Percentiles rank a stretch among this genome's conserved stretches.
Evolutionary conservation across 2,888 invertebrate species (phyloP).

Genomic region (Ernsta delagoae): DNA sequence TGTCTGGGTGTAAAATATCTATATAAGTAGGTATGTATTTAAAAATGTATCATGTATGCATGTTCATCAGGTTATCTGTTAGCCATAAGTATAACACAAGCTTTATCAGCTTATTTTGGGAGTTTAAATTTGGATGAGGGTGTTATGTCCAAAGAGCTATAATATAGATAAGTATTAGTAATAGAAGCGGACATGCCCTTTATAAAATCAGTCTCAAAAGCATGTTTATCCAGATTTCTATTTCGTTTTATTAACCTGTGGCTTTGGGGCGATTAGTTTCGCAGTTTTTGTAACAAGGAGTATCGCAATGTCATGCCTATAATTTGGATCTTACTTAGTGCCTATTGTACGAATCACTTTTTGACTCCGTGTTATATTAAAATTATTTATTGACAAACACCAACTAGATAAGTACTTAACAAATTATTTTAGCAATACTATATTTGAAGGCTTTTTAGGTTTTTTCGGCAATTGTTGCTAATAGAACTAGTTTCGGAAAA

Average conservation of each 20-base stretch:
- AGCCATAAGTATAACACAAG: too few species aligned
- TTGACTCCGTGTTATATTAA: background rate
- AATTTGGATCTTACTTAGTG: background rate
- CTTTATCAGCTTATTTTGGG: too few species aligned
- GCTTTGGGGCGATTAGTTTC: conserved; percentile 2
- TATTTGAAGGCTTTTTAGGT: conserved; percentile 4
- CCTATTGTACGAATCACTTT: conserved; percentile 5
- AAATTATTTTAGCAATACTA: background rate
- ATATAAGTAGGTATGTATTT: too few species aligned
- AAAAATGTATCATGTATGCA: too few species aligned
- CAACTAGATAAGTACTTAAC: background rate
- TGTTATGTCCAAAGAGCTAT: too few species aligned
- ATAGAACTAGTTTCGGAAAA: background rate
- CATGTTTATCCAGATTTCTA: conserved; percentile 1
- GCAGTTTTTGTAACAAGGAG: conserved; percentile 1
- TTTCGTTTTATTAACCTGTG: background rate
- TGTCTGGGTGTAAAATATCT: too few species aligned
- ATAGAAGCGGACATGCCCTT: background rate
- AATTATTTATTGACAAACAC: background rate
- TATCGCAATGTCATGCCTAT: conserved; percentile 2
- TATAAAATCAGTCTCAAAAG: background rate
- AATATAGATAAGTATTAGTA: too few species aligned
- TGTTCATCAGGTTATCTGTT: too few species aligned
- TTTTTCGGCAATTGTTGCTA: background rate
- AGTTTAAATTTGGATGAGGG: too few species aligned